Percentiles rank a stretch among this genome's conserved stretches.
Evolutionary conservation across 2,113 vertebrate species (phyloP).

Genomic region (Chaetodon auriga): DNA sequence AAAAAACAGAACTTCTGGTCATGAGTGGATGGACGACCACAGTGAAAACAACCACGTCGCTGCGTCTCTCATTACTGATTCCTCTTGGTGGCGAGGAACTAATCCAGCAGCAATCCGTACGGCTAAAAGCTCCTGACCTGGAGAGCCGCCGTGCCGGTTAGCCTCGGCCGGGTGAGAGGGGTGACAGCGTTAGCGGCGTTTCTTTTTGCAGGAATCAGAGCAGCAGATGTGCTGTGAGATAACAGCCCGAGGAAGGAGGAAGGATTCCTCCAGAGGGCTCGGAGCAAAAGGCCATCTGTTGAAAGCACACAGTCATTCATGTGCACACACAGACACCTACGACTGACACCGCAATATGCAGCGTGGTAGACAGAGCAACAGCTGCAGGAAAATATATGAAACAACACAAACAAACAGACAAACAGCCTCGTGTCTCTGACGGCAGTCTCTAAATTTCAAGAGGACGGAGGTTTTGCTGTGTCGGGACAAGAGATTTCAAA

Average conservation of each 20-base stretch:
- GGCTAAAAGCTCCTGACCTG: slow-evolving; percentile 42
- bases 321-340: slow-evolving; percentile 33
- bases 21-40: background rate
- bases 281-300: slow-evolving; percentile 63
- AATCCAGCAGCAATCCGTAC: slow-evolving; percentile 43
- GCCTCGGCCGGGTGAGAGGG: background rate
- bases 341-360: slow-evolving; percentile 12
- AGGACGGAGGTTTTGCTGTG: slow-evolving; percentile 7
- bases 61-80: background rate
- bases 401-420: slow-evolving; percentile 19
- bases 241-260: slow-evolving; percentile 56
- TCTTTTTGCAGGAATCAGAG: slow-evolving; percentile 49
- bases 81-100: slow-evolving; percentile 2
- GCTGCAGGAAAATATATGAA: slow-evolving; percentile 44
- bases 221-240: slow-evolving; percentile 65
- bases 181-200: background rate
- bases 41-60: slow-evolving; percentile 25
- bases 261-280: slow-evolving; percentile 64
- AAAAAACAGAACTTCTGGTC: background rate
- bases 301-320: slow-evolving; percentile 33
- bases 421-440: background rate
- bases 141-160: slow-evolving; percentile 1
- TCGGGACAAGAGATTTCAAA: slow-evolving; percentile 14
- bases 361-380: background rate
- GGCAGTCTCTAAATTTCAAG: slow-evolving; percentile 12